Conservation (phyloP, 1,140 invertebrate genomes). For the Drosophila pandora region DNA sequence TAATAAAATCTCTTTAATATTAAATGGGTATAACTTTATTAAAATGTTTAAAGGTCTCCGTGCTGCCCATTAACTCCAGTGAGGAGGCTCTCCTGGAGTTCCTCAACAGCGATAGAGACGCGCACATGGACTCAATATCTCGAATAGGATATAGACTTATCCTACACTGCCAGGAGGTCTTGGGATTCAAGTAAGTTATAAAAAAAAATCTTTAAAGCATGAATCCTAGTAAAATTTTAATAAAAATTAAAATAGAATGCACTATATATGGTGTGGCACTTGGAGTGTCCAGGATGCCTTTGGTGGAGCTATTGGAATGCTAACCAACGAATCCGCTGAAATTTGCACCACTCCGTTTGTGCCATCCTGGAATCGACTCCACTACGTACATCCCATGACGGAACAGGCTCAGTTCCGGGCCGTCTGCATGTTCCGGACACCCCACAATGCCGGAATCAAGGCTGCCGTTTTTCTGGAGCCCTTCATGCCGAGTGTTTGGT, state of each 20-base stretch:
- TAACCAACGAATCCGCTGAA: constrained; percentile 57
- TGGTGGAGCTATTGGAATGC: constrained; percentile 65
- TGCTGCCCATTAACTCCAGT: constrained; percentile 35
- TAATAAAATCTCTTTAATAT: constrained; percentile 11
- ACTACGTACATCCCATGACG: constrained; percentile 38
- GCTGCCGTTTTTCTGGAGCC: constrained; percentile 68
- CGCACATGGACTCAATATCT: constrained; percentile 58
- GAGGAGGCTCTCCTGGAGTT: constrained; percentile 37
- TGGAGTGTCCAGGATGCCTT: constrained; percentile 68
- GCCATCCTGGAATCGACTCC: constrained; percentile 52
- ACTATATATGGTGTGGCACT: constrained; percentile 37
- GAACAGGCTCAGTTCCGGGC: constrained; percentile 64
- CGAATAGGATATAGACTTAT: constrained; percentile 57
- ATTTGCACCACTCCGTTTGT: constrained; percentile 55
- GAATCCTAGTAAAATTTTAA: not conserved
- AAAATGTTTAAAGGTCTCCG: constrained; percentile 36
- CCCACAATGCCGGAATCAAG: constrained; percentile 68
- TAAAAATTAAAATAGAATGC: constrained; percentile 32
- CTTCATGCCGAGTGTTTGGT: constrained; percentile 68
- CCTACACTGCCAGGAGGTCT: constrained; percentile 50
- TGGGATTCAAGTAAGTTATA: constrained; percentile 58
- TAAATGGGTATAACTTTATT: not conserved
- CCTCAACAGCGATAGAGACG: constrained; percentile 40
- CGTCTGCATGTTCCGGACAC: constrained; percentile 78
- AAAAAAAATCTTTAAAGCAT: not conserved